Conservation (phyloP, 2,888 invertebrate species). For the Hofmannophila pseudospretella region DNA sequence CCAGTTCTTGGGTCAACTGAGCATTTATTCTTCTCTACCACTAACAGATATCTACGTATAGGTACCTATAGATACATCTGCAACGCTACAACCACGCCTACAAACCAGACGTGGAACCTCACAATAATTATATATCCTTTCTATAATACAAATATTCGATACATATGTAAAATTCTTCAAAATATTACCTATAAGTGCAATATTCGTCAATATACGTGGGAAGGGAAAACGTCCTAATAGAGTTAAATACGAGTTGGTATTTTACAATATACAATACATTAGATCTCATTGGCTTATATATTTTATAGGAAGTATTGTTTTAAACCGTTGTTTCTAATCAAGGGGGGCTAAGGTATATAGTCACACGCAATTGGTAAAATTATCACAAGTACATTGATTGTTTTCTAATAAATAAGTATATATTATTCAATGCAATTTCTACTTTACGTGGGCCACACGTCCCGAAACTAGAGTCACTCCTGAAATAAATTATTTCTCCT, state of each 20-base stretch:
- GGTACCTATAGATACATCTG: background rate
- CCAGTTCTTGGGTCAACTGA: background rate
- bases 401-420: too few species aligned
- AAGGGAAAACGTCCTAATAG: constrained; percentile 1
- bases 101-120: background rate
- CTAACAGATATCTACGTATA: background rate
- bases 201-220: constrained; percentile 1
- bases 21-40: background rate
- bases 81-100: background rate
- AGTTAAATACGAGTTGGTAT: background rate
- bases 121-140: background rate
- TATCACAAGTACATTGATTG: too few species aligned
- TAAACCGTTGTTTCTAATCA: too few species aligned
- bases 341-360: too few species aligned
- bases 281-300: background rate
- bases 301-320: background rate
- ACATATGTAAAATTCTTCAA: constrained; percentile 1
- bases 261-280: background rate
- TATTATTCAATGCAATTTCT: too few species aligned
- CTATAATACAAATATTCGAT: constrained; percentile 4
- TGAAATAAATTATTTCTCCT: too few species aligned
- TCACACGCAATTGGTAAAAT: too few species aligned
- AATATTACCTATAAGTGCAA: constrained; percentile 3
- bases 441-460: too few species aligned
- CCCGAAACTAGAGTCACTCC: too few species aligned